Evolutionary conservation across 2,113 vertebrate genomes (phyloP), one percentile per base, ranked within the genome.

Genomic region (Serinus canaria): DNA sequence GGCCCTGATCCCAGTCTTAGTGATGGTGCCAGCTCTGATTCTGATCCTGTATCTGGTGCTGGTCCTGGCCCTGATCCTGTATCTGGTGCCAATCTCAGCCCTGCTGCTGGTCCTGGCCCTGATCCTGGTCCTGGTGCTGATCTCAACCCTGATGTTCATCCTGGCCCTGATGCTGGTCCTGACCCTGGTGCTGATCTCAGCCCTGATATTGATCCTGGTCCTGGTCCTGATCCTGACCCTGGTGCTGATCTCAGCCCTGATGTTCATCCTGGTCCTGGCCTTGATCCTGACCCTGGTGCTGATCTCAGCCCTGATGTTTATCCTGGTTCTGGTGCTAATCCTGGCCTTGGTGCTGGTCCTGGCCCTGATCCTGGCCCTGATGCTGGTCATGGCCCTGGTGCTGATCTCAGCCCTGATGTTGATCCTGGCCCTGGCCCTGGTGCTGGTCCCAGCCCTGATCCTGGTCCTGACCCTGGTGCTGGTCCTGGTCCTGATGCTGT

Each of bases 201-300:
- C 15, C 35, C 11, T 35, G 25, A 10, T 56, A 3, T 18, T 28
- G 21, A 18, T 39, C 25, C 13, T 59, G 16, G 2, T 43, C 16
- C 18, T n/a, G 12, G 3, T 2, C 7, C 37, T 19, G 5, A 1
- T 11, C 13, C 39, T 2, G 12, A 0, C 7, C 11, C 30, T 13
- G 18, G 1, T 11, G 1, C 30, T 55, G 37, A 0, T n/a, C 18
- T 27, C 8, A 9, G 5, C 2, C 8, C 43, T 16, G 4, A 1
- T 31, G 2, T 22, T 73, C 19, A 2, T 43, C 15, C 15, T 16
- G 3, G 0, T 15, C 33, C 13, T 37, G 14, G 2, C 19, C 3
- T 17, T 46, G 21, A 1, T 41, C 17, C 9, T 16, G 13, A 1
- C n/a, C 7, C 22, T 1, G 2, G 4, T 4, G 11, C 23, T 19